Evolutionary conservation across 2,888 invertebrate species (phyloP).

Genomic region (Pristionchus entomophagus): DNA sequence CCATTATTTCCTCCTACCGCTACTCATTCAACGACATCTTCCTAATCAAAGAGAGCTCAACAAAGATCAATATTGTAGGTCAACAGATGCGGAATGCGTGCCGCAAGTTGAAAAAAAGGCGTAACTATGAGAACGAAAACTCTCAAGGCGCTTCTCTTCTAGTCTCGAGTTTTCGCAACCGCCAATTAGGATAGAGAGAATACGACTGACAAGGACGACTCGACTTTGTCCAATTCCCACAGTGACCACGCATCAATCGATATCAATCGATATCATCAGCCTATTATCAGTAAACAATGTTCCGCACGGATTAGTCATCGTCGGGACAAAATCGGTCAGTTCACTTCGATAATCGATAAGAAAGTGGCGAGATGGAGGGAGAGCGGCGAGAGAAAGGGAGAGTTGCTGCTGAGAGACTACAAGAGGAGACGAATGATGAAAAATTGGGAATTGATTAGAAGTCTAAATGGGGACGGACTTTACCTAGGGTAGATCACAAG

Average conservation of each 20-base stretch:
- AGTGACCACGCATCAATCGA: too few species aligned
- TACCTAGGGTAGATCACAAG: background rate
- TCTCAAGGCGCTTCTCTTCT: background rate
- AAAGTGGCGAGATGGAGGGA: too few species aligned
- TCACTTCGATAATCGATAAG: constrained; percentile 34
- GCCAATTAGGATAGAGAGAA: background rate
- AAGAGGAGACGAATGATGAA: background rate
- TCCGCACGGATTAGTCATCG: background rate
- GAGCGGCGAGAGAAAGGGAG: background rate
- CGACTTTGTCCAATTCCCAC: too few species aligned
- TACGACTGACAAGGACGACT: background rate
- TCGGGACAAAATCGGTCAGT: constrained; percentile 22
- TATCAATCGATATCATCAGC: background rate
- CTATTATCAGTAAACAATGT: constrained; percentile 8
- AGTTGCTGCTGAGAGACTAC: background rate
- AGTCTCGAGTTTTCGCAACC: constrained; percentile 5
- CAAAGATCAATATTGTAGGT: too few species aligned
- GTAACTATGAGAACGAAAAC: constrained; percentile 41
- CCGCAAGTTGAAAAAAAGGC: background rate
- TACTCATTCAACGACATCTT: too few species aligned
- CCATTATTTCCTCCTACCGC: too few species aligned
- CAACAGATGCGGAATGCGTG: too few species aligned
- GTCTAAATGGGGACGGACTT: background rate
- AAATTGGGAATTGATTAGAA: background rate
- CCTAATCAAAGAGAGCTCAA: too few species aligned